Conservation (phyloP, 2,888 invertebrate genomes). For the Anaspis maculata region DNA sequence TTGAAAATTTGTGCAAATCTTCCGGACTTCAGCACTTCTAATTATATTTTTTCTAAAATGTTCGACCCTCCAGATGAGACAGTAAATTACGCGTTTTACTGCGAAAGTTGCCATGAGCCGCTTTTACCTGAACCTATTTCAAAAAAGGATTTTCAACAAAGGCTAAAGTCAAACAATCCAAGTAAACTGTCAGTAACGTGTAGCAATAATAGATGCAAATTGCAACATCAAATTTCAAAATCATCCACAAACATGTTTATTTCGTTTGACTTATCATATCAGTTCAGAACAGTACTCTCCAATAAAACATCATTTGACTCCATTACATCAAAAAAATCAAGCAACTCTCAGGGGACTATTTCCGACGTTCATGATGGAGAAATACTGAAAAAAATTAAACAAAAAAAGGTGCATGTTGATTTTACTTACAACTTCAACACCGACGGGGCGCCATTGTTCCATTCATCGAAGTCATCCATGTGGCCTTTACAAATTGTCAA, state of each 20-base stretch:
- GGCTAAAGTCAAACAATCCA: background rate
- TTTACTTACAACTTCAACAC: slow-evolving; percentile 1
- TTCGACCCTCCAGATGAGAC: background rate
- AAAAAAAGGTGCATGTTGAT: background rate
- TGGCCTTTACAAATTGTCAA: background rate
- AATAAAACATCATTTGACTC: background rate
- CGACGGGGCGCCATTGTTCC: background rate
- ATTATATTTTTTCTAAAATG: background rate
- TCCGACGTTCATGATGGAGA: background rate
- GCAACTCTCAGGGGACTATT: background rate
- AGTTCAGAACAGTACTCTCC: background rate
- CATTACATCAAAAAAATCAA: background rate
- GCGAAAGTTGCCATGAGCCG: slow-evolving; percentile 1
- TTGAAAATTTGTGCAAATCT: background rate
- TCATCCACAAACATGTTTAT: background rate
- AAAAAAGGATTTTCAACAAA: background rate
- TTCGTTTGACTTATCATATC: background rate
- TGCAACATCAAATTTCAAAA: background rate
- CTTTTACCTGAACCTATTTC: too few species aligned
- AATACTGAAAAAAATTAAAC: background rate
- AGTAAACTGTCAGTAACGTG: background rate
- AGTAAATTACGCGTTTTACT: background rate
- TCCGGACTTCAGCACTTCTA: background rate
- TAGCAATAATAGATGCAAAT: background rate
- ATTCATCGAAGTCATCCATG: background rate